Evolutionary conservation across 2,113 vertebrate genomes (phyloP).

Genomic region (Corythornis cristatus): DNA sequence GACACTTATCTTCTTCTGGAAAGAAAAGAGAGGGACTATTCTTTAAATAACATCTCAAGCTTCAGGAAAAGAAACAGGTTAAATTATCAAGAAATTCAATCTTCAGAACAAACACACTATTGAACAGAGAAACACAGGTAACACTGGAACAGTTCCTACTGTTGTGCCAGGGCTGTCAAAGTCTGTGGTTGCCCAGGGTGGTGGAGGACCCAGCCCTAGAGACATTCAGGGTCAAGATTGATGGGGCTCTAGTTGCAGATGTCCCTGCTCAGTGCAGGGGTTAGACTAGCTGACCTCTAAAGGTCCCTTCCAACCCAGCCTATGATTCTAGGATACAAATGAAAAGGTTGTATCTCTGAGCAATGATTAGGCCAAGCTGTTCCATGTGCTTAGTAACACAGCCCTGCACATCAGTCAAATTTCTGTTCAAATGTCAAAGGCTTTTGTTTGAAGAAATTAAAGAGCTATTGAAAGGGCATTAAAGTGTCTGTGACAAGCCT

Average conservation of each 20-base stretch:
- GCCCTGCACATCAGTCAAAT: neutral
- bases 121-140: neutral
- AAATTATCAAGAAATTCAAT: neutral
- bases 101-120: neutral
- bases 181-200: too few relatives aligned
- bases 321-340: neutral
- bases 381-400: neutral
- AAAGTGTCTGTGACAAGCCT: neutral
- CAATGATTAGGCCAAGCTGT: neutral
- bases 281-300: too few relatives aligned
- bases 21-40: neutral
- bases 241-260: too few relatives aligned
- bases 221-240: too few relatives aligned
- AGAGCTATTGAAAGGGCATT: neutral
- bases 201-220: too few relatives aligned
- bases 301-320: too few relatives aligned
- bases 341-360: neutral
- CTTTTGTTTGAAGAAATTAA: conserved; percentile 40
- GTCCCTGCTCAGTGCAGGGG: too few relatives aligned
- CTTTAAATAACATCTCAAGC: neutral
- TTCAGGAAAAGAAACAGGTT: neutral
- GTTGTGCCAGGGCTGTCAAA: too few relatives aligned
- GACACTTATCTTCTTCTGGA: neutral
- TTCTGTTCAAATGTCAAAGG: conserved; percentile 8
- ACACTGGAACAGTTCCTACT: too few relatives aligned